phyloP scores from a whole-genome alignment of 30 jellyfish, hydroid and myxozoan species.

The Phacellophora camtschatica region DNA sequence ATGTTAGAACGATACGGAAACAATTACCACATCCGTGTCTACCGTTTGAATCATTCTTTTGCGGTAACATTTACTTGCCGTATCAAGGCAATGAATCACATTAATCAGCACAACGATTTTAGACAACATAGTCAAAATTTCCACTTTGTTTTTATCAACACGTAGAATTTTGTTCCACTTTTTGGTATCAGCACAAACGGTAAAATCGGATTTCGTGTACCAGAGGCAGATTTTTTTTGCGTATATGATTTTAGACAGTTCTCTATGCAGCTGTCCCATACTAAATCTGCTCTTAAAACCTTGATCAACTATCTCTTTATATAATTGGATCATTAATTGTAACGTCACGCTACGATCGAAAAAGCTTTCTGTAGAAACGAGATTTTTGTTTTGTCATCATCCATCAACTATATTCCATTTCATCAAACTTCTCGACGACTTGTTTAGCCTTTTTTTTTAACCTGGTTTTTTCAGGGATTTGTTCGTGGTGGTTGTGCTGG shows the following conservation, averaged over 20 bases:
- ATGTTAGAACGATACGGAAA: conserved; percentile 13
- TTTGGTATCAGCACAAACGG: conserved; percentile 9
- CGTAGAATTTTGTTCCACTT: conserved; percentile 52
- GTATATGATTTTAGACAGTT: conserved; percentile 20
- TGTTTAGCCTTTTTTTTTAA: conserved; percentile 11
- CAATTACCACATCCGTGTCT: conserved; percentile 21
- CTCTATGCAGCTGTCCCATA: conserved; percentile 41
- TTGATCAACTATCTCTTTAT: too few species aligned
- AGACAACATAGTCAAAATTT: conserved; percentile 33
- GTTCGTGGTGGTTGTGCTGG: conserved; percentile 46
- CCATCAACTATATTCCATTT: conserved; percentile 49
- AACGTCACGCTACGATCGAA: not conserved
- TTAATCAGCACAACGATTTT: not conserved
- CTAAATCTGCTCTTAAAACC: conserved; percentile 16
- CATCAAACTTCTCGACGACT: not conserved
- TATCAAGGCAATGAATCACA: not conserved
- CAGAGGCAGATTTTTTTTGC: conserved; percentile 34
- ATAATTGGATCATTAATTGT: not conserved
- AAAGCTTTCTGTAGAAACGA: conserved; percentile 22
- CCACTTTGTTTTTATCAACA: conserved; percentile 24
- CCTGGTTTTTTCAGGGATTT: not conserved
- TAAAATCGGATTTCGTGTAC: conserved; percentile 21
- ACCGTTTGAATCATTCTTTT: conserved; percentile 28
- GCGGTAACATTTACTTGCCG: conserved; percentile 18
- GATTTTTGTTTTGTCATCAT: conserved; percentile 5